Evolutionary conservation across 1,140 invertebrate genomes (phyloP).

Genomic region (Teleogryllus occipitalis): DNA sequence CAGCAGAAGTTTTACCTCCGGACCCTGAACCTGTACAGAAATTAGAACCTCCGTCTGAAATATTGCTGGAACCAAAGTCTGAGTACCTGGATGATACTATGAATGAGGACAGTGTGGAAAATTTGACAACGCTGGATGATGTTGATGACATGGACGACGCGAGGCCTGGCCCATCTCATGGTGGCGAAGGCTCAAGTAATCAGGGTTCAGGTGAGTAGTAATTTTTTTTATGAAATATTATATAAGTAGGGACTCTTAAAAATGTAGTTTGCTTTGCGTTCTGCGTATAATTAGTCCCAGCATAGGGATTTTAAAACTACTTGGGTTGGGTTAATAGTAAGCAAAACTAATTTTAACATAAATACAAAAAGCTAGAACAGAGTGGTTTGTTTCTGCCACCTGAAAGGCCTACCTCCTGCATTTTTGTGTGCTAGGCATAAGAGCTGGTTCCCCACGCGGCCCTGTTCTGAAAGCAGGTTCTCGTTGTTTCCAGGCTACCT

Average conservation of each 20-base stretch:
- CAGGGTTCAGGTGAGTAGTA: conserved; percentile 34
- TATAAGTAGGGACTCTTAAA: background rate
- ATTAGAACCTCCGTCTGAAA: conserved; percentile 35
- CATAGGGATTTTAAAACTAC: background rate
- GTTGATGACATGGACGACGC: conserved; percentile 51
- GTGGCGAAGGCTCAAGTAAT: conserved; percentile 43
- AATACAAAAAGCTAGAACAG: background rate
- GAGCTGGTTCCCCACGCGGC: background rate
- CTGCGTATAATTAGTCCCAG: background rate
- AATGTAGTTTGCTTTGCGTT: background rate
- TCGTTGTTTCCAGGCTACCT: conserved; percentile 25
- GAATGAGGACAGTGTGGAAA: conserved; percentile 69
- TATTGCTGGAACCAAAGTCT: conserved; percentile 64
- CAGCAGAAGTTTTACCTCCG: conserved; percentile 8
- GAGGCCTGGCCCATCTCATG: conserved; percentile 44
- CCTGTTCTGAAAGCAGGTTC: conserved; percentile 13
- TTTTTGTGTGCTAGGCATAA: background rate
- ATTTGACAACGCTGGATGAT: conserved; percentile 72
- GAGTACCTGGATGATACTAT: conserved; percentile 60
- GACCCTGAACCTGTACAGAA: conserved; percentile 23
- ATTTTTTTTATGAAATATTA: background rate
- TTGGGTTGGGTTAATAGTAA: background rate
- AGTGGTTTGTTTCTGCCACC: background rate
- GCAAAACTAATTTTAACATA: background rate
- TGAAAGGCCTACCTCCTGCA: background rate